A percentile compares a stretch with the other conserved stretches of the same genome.
These are phyloP conservation scores for Sepiola atlantica DNA, from an alignment of 2,888 invertebrate genomes.

Conservation along the genomic window DNA sequence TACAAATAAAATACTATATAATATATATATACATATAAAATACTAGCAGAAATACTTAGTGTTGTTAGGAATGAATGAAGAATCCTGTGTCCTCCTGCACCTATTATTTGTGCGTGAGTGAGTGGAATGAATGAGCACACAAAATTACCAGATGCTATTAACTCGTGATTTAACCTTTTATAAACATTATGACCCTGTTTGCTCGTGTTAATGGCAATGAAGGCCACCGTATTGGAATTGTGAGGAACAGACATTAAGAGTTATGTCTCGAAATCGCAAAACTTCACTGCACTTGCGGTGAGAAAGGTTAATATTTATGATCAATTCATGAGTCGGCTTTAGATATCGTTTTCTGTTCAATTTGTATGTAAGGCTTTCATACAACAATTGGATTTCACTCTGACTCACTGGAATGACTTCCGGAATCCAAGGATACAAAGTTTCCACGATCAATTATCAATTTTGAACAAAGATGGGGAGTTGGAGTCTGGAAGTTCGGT, in stretches of 20 bases:
- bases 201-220: background rate
- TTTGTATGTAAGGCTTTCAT: background rate
- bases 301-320: background rate
- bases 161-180: background rate
- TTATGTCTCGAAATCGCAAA: background rate
- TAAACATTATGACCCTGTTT: background rate
- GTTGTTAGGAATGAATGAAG: no score
- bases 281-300: background rate
- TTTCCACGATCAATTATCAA: background rate
- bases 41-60: no score
- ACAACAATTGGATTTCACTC: background rate
- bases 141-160: background rate
- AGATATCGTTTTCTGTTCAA: background rate
- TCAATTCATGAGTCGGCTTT: background rate
- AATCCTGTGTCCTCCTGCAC: no score
- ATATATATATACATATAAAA: no score
- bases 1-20: no score
- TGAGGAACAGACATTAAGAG: background rate
- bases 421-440: background rate
- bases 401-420: background rate
- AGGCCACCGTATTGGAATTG: background rate
- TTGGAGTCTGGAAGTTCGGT: no score
- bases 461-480: no score
- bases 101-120: no score
- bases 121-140: no score